A percentile compares a stretch with the other conserved stretches of the same genome.
Conservation (phyloP, 2,797 vertebrate species). For the Malurus leucopterus region DNA sequence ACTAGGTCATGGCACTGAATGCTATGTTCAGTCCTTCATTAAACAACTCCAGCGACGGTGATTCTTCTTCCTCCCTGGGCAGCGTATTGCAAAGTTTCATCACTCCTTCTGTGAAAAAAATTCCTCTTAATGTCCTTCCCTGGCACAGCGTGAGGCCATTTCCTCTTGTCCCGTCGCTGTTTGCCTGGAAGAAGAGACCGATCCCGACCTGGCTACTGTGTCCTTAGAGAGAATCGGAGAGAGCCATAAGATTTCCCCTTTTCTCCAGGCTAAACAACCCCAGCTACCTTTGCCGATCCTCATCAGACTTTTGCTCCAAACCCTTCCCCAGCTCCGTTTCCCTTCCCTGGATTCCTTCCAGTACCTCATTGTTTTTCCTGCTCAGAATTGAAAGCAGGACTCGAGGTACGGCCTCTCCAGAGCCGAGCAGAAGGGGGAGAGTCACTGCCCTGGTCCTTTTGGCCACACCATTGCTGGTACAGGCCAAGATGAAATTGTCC, state of each 20-base stretch:
- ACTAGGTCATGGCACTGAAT: no score
- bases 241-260: background rate
- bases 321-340: background rate
- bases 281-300: background rate
- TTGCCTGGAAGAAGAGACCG: background rate
- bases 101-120: background rate
- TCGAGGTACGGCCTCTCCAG: background rate
- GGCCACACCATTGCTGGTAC: no score
- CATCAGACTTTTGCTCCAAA: background rate
- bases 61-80: background rate
- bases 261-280: background rate
- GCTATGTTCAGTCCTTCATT: background rate
- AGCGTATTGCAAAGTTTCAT: background rate
- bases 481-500: background rate
- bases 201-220: fast-evolving
- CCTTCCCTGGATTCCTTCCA: background rate
- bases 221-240: background rate
- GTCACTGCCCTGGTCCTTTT: background rate
- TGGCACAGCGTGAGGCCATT: background rate
- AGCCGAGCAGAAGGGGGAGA: no score
- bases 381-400: background rate
- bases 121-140: no score
- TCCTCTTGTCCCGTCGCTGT: background rate
- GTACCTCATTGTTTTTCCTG: background rate
- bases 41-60: background rate